Base-by-base conservation (phyloP, 1,140 invertebrate genomes). In the Potamilus streckersoni region DNA sequence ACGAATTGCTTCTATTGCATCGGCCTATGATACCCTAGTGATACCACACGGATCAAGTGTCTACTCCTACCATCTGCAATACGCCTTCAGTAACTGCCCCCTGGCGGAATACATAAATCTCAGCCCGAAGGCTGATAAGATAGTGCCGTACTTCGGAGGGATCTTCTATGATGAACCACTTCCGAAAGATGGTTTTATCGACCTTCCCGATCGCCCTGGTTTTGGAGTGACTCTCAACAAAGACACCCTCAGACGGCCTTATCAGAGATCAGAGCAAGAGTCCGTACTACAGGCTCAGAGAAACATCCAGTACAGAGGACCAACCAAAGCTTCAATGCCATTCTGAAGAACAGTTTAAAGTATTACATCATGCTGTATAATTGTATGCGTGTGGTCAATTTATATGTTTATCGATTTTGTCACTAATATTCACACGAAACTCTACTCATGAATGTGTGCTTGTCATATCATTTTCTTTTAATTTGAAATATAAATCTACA, bases 21-120 rank as follows among this genome's bases (percentile, higher is more conserved):
- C 85, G 2, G 82, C 87, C 0, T 69, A 84, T n/a, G 86, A 88
- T 66, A 79, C 79, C 1, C 58, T 85, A 23, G 80, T 88, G 1
- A 85, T 88, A 63, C 87, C 87, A 3, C 87, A 88, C 66, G 87
- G 85, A 14, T 88, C 87, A 20, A 87, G 85, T 62, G 81, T 88
- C 0, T 88, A 87, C 74, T 88, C 87, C 0, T 88, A 88, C 73
- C 87, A 88, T 68, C 84, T 88, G 1, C 87, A 88, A 68, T 86
- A 86, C 67, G 87, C 85, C 19, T 88, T 86, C 74, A 73, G 73
- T 49, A 88, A 88, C 70, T 88, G 85, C 68, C 87, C 87, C 2
- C 38, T 88, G 17, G 86, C 86, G 0, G 87, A 87, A 73, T 87
- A 81, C 76, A 86, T 87, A 69, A 85, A 87, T 70, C 66, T 88